A percentile compares a stretch with the other conserved stretches of the same genome.
phyloP scores from a whole-genome alignment of 2,797 vertebrate species.

The Sebastiscus albofasciatus region DNA sequence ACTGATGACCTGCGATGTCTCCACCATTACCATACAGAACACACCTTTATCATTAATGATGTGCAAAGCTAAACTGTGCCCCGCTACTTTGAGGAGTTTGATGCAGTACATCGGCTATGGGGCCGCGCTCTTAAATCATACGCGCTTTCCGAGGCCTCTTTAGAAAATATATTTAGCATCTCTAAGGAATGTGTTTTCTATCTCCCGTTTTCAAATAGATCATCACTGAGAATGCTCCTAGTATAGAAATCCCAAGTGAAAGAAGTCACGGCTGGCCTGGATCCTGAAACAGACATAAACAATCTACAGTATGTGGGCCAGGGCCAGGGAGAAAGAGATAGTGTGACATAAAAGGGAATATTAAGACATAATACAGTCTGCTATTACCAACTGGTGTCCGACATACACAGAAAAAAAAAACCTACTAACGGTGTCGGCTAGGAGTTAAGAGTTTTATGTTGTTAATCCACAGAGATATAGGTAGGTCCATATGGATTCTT shows the following conservation, averaged over 20 bases:
- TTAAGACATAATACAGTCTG: slow-evolving; percentile 25
- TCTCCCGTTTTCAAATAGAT: slow-evolving; percentile 66
- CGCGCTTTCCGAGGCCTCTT: slow-evolving; percentile 30
- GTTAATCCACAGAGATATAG: slow-evolving; percentile 38
- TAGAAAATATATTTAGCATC: slow-evolving; percentile 68
- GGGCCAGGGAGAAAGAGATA: slow-evolving; percentile 27
- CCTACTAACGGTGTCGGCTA: background rate
- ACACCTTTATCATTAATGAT: slow-evolving; percentile 57
- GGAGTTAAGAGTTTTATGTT: slow-evolving; percentile 14
- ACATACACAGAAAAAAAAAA: background rate
- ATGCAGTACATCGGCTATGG: slow-evolving; percentile 26
- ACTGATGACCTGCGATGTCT: slow-evolving; percentile 18
- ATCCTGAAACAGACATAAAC: slow-evolving; percentile 67
- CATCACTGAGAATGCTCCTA: slow-evolving; percentile 54
- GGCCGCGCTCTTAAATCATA: slow-evolving; percentile 58
- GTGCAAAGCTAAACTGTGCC: slow-evolving; percentile 28
- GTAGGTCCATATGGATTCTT: slow-evolving; percentile 34
- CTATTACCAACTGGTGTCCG: background rate
- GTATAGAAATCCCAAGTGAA: slow-evolving; percentile 68
- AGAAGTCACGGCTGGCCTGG: slow-evolving; percentile 62
- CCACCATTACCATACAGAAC: slow-evolving; percentile 30
- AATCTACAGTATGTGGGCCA: slow-evolving; percentile 67
- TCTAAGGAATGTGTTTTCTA: slow-evolving; percentile 52
- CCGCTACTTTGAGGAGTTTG: slow-evolving; percentile 46
- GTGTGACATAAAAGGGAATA: slow-evolving; percentile 40